Conservation (phyloP, 92 coral and sea anemone species). For the Chrysogorgia sp. region DNA sequence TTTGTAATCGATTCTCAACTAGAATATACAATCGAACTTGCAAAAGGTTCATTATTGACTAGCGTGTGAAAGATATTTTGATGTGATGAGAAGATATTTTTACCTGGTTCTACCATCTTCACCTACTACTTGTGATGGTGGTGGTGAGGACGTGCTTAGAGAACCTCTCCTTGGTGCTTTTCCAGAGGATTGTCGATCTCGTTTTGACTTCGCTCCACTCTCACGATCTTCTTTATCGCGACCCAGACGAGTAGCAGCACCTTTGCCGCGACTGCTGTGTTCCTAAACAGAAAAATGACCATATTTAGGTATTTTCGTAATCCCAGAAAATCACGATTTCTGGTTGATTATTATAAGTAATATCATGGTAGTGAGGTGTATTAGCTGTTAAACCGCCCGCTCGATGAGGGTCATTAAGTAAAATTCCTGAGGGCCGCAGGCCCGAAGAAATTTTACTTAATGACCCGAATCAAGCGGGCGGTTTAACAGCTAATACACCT, state of each 20-base stretch:
- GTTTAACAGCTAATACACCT: too few relatives aligned
- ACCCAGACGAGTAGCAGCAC: constrained; percentile 20
- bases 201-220: constrained; percentile 83
- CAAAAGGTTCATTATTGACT: background rate
- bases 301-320: background rate
- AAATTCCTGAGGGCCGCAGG: too few relatives aligned
- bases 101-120: constrained; percentile 43
- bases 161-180: constrained; percentile 68
- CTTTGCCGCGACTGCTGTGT: constrained; percentile 69
- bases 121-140: constrained; percentile 77
- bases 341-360: too few relatives aligned
- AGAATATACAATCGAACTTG: background rate
- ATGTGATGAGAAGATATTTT: background rate
- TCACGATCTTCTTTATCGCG: constrained; percentile 90
- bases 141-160: constrained; percentile 84
- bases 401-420: too few relatives aligned
- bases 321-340: background rate
- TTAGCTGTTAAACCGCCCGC: too few relatives aligned
- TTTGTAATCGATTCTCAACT: too few relatives aligned
- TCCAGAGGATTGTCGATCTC: constrained; percentile 89
- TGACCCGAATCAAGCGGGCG: too few relatives aligned
- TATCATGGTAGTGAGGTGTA: too few relatives aligned
- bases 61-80: background rate
- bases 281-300: constrained; percentile 56
- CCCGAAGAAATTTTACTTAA: too few relatives aligned